These are phyloP conservation scores for Oreonectes daqikongensis DNA, from an alignment of 2,797 vertebrate genomes.

Conservation along the genomic window DNA sequence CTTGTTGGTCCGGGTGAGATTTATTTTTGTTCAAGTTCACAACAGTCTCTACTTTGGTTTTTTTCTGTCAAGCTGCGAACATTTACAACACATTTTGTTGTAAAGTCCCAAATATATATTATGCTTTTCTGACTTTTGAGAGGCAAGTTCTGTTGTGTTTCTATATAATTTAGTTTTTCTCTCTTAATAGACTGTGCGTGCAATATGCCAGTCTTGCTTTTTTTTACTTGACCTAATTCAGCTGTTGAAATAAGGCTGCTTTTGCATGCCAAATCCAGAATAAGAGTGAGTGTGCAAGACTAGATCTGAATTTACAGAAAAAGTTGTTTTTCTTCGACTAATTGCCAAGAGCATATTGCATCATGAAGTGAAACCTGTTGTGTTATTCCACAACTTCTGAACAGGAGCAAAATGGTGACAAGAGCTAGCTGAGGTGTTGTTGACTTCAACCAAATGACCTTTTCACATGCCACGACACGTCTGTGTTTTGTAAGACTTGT, in stretches of 20 bases:
- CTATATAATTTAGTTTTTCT: too few species aligned
- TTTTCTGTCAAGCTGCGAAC: neutral
- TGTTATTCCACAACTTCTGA: neutral
- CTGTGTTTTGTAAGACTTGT: slow-evolving; percentile 25
- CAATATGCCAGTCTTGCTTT: slow-evolving; percentile 31
- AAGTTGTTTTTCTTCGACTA: slow-evolving; percentile 15
- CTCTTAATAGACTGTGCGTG: neutral
- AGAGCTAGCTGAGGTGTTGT: neutral
- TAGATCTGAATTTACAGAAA: neutral
- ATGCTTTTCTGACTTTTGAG: neutral
- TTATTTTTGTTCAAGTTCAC: neutral
- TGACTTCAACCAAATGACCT: slow-evolving; percentile 13
- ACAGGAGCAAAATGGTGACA: slow-evolving; percentile 9
- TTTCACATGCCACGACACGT: slow-evolving; percentile 29
- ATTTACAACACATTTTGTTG: neutral
- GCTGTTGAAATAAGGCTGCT: slow-evolving; percentile 23
- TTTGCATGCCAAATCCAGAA: slow-evolving; percentile 18
- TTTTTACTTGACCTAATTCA: slow-evolving; percentile 29
- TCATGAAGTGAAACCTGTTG: slow-evolving; percentile 9
- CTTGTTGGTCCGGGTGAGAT: slow-evolving; percentile 27
- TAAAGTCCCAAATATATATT: neutral
- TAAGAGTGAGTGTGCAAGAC: neutral
- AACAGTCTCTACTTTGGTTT: neutral
- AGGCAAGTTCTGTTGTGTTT: neutral
- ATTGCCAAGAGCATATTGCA: neutral